Base-by-base conservation (phyloP, 2,888 invertebrate species). In the Anaspis maculata region DNA sequence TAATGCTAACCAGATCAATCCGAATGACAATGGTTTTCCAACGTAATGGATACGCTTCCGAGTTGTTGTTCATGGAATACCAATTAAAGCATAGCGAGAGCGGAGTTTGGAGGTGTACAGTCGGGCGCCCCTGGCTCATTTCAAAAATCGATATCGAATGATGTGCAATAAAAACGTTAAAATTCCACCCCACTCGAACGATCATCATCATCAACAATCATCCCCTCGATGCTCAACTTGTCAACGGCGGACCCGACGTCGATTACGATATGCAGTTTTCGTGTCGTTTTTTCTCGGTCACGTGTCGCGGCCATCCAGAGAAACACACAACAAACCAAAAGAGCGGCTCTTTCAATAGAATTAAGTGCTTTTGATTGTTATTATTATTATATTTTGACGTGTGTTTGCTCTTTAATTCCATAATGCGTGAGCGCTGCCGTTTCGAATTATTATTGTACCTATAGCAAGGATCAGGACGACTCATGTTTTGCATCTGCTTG, bases 371-470 rank as follows among this genome's bases (percentile, higher is more conserved):
- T 43, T 35, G 39, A 39, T 41, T 39, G 44, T 41, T 19, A 19
- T n/a, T n/a, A n/a, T n/a, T n/a, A n/a, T n/a, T n/a, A n/a, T 45
- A 44, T 46, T 44, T 44, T 39, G 42, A 44, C 36, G 34, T 44
- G 43, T 44, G 40, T 43, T 35, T 22, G 19, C 38, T 19, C 16
- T 39, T 35, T 32, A 35, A 39, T 39, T 27, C 32, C 12, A 16
- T 39, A 35, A 35, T 39, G 39, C n/a, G n/a, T n/a, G n/a, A n/a
- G n/a, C n/a, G n/a, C n/a, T n/a, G n/a, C n/a, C n/a, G n/a, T n/a
- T n/a, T n/a, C n/a, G n/a, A n/a, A n/a, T n/a, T n/a, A n/a, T n/a
- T n/a, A n/a, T n/a, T n/a, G n/a, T n/a, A n/a, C n/a, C n/a, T n/a
- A n/a, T n/a, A n/a, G n/a, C n/a, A n/a, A n/a, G n/a, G n/a, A n/a